Evolutionary conservation across 2,113 vertebrate genomes (phyloP).

Genomic region (Malurus melanocephalus): DNA sequence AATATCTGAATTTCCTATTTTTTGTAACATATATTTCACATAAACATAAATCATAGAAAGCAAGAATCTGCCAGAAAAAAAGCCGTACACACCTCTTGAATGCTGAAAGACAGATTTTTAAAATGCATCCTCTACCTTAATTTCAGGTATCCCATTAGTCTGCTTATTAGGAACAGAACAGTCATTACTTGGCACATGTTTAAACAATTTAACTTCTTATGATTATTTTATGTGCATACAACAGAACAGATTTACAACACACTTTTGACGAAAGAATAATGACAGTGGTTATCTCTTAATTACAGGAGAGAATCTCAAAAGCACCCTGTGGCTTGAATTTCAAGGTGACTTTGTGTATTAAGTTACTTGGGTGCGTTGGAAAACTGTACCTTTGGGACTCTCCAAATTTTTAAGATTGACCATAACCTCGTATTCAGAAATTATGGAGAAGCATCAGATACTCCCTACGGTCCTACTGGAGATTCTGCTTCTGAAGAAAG

Average conservation of each 20-base stretch:
- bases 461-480: fast-evolving
- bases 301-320: slow-evolving; percentile 10
- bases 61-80: neutral
- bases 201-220: slow-evolving; percentile 3
- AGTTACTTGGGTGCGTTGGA: neutral
- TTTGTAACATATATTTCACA: neutral
- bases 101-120: neutral
- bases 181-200: neutral
- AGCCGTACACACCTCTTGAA: neutral
- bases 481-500: neutral
- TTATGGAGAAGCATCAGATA: neutral
- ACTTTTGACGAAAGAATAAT: slow-evolving; percentile 1
- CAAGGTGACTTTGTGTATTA: slow-evolving; percentile 13
- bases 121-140: neutral
- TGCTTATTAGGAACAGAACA: neutral
- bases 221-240: neutral
- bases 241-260: slow-evolving; percentile 16
- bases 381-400: neutral
- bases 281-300: slow-evolving; percentile 16
- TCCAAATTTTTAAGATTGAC: neutral
- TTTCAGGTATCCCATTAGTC: neutral
- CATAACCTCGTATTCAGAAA: neutral
- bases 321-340: neutral
- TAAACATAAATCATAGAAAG: neutral
- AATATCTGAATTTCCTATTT: neutral